phyloP scores from a whole-genome alignment of 2,797 vertebrate species.

The Kryptopterus vitreolus region DNA sequence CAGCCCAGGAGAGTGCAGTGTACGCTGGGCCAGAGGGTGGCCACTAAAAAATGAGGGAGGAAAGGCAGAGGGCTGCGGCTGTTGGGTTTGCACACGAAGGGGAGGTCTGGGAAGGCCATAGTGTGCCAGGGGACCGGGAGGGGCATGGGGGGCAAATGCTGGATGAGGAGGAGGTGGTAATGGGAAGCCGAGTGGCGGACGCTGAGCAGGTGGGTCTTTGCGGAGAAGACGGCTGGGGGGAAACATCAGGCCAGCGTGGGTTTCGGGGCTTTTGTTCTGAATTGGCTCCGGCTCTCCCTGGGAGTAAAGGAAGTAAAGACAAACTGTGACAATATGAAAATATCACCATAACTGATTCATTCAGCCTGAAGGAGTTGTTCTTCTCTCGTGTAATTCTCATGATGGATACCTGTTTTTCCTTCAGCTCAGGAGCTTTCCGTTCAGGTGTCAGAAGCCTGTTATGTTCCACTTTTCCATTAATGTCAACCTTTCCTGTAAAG shows the following conservation, averaged over 20 bases:
- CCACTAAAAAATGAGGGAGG: constrained; percentile 84
- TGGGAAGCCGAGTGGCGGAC: constrained; percentile 84
- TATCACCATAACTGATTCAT: background rate
- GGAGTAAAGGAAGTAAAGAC: background rate
- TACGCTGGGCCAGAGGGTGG: constrained; percentile 78
- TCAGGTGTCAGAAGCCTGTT: constrained; percentile 90
- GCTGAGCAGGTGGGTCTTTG: constrained; percentile 87
- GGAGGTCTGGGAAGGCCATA: constrained; percentile 80
- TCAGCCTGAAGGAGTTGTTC: background rate
- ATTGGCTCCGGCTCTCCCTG: constrained; percentile 87
- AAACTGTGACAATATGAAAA: background rate
- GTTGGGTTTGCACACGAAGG: constrained; percentile 76
- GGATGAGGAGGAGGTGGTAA: constrained; percentile 85
- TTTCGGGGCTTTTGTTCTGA: constrained; percentile 87
- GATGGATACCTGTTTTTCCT: constrained; percentile 82
- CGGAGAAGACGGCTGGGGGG: constrained; percentile 85
- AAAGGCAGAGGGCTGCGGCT: constrained; percentile 59
- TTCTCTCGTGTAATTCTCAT: background rate
- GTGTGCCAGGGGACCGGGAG: constrained; percentile 72
- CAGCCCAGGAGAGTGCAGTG: constrained; percentile 84
- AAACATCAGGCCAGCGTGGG: constrained; percentile 78
- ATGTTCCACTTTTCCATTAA: constrained; percentile 84
- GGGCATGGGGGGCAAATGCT: constrained; percentile 78
- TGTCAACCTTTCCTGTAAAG: constrained; percentile 87
- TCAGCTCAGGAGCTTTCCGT: constrained; percentile 85